These are phyloP conservation scores for Baccha elongata DNA, from an alignment of 2,888 invertebrate species.

Conservation along the genomic window DNA sequence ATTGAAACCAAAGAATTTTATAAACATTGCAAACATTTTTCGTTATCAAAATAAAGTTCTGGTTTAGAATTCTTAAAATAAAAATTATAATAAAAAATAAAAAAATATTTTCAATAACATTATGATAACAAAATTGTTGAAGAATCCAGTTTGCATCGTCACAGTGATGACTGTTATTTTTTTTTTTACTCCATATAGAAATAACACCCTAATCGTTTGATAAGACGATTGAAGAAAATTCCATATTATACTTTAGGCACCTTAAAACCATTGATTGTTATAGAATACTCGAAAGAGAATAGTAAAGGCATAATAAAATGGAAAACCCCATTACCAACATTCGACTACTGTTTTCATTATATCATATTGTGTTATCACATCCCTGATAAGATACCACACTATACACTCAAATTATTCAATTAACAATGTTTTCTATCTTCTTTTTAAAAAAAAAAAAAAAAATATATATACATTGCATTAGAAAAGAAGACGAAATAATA, in stretches of 20 bases:
- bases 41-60: constrained; percentile 39
- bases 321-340: constrained; percentile 25
- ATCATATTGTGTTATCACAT: constrained; percentile 53
- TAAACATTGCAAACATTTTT: constrained; percentile 44
- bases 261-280: not conserved
- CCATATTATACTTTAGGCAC: not conserved
- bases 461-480: constrained; percentile 27
- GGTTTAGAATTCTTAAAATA: not conserved
- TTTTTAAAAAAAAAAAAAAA: not conserved
- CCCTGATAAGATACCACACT: constrained; percentile 59
- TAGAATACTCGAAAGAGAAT: constrained; percentile 14
- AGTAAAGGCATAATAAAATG: not conserved
- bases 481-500: constrained; percentile 11
- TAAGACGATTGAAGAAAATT: constrained; percentile 29
- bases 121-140: constrained; percentile 35
- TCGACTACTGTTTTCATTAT: constrained; percentile 21
- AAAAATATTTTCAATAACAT: constrained; percentile 30
- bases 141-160: constrained; percentile 48
- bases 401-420: constrained; percentile 67
- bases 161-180: constrained; percentile 18
- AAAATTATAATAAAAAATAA: not conserved
- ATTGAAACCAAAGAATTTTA: constrained; percentile 23
- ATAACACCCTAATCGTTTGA: constrained; percentile 15
- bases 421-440: constrained; percentile 49
- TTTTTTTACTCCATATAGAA: not conserved